Evolutionary conservation across 2,113 vertebrate species (phyloP), one percentile per base, ranked within the genome.

Genomic region (Ibidorhyncha struthersii): DNA sequence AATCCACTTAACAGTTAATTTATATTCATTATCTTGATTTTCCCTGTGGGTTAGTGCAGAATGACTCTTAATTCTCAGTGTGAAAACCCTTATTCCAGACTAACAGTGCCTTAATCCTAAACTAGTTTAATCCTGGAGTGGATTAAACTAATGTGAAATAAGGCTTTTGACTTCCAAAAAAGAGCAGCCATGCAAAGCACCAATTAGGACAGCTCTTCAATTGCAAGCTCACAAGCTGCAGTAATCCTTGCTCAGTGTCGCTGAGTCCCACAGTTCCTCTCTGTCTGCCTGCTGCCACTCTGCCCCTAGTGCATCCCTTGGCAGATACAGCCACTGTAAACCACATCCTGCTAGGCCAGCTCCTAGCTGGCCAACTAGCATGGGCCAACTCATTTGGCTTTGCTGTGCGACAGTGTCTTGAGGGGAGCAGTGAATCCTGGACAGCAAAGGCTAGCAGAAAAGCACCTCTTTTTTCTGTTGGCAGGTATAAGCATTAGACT

Each of bases 1-100:
- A 63, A 95, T 70, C 72, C 65, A 45, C 50, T 38, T 58, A 86
- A 86, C 50, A 59, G 67, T 78, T 92, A 86, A 93, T 91, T 96
- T 92, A 41, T 74, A 34, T 86, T 81, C 38, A 78, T 91, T 86
- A 62, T 56, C 67, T 96, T 62, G 6, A 17, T 95, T 95, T 95
- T 86, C 69, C 45, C 59, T 18, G 38, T 45, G 55, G 27, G 41
- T 72, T 92, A 43, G 63, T 76, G 62, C 62, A 34, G 91, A 81
- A 53, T 66, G 53, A 50, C 53, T 93, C 27, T 59, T 67, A 71
- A 69, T 29, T 93, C 61, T 91, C 78, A 26, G 7, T 12, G 30
- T 83, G 67, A 71, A 90, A 90, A 1, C 53, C 45, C 76, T 66
- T 92, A 89, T 69, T 92, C 80, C 91, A 89, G 91, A 66, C 71